Percentiles rank a stretch among this genome's conserved stretches.
phyloP scores from a whole-genome alignment of 2,113 vertebrate species.

The Poeciliopsis occidentalis region DNA sequence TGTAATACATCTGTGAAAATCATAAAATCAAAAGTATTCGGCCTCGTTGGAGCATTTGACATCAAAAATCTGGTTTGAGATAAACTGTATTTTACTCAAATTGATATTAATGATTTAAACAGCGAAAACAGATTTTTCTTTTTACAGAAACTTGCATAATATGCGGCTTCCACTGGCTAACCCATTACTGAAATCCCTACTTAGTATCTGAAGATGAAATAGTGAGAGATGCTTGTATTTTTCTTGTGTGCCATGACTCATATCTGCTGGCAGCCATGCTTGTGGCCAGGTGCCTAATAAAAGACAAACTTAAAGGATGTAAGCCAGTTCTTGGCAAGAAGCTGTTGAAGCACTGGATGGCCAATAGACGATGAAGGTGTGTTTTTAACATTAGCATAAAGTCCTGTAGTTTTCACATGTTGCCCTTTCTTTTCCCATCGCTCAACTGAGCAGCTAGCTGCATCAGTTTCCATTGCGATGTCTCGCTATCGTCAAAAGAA shows the following conservation, averaged over 20 bases:
- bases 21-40: background rate
- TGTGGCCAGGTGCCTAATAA: background rate
- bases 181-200: background rate
- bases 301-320: background rate
- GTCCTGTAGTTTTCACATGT: background rate
- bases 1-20: background rate
- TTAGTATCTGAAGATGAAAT: background rate
- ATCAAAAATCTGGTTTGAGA: too few species aligned
- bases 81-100: background rate
- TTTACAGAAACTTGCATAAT: background rate
- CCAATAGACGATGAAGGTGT: background rate
- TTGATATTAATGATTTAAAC: background rate
- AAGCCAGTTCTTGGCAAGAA: background rate
- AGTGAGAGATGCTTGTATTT: background rate
- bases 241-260: background rate
- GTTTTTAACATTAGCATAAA: too few species aligned
- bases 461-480: too few species aligned
- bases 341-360: background rate
- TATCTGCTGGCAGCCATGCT: background rate
- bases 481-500: too few species aligned
- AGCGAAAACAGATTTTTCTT: background rate
- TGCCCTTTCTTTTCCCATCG: too few species aligned
- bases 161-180: background rate
- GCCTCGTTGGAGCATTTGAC: too few species aligned
- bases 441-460: background rate